Percentiles rank a stretch among this genome's conserved stretches.
Evolutionary conservation across 2,113 vertebrate genomes (phyloP).

Genomic region (Amphilophus citrinellus): DNA sequence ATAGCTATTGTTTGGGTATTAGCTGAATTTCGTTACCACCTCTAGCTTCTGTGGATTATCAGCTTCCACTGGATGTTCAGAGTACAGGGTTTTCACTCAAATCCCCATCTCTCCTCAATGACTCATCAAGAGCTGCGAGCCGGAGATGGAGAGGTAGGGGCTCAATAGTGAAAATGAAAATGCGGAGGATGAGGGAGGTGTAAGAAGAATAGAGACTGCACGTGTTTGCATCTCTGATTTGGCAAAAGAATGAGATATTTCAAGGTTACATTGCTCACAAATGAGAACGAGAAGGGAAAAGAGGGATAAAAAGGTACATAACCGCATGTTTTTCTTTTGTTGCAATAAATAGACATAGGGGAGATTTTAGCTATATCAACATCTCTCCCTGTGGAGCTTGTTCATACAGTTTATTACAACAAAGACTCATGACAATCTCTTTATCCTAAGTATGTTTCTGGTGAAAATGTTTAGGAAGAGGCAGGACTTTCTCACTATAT

Average conservation of each 20-base stretch:
- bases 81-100: conserved; percentile 42
- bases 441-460: conserved; percentile 11
- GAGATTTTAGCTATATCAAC: conserved; percentile 46
- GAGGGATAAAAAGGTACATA: conserved; percentile 8
- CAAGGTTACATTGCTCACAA: conserved; percentile 10
- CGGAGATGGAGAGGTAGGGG: conserved; percentile 33
- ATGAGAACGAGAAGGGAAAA: conserved; percentile 22
- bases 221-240: conserved; percentile 5
- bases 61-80: conserved; percentile 52
- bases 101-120: conserved; percentile 58
- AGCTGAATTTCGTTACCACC: conserved; percentile 42
- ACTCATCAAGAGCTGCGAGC: conserved; percentile 47
- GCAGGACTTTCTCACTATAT: conserved; percentile 8
- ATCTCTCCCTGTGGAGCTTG: conserved; percentile 33
- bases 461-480: conserved; percentile 29
- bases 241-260: conserved; percentile 23
- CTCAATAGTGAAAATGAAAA: conserved; percentile 43
- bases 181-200: conserved; percentile 1
- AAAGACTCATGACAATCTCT: conserved; percentile 18
- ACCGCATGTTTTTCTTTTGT: conserved; percentile 10
- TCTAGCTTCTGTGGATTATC: conserved; percentile 62
- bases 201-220: conserved; percentile 1
- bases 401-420: conserved; percentile 42
- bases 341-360: conserved; percentile 17
- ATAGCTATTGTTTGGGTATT: conserved; percentile 64